phyloP scores from a whole-genome alignment of 2,888 invertebrate species.

The Melitaea athalia region DNA sequence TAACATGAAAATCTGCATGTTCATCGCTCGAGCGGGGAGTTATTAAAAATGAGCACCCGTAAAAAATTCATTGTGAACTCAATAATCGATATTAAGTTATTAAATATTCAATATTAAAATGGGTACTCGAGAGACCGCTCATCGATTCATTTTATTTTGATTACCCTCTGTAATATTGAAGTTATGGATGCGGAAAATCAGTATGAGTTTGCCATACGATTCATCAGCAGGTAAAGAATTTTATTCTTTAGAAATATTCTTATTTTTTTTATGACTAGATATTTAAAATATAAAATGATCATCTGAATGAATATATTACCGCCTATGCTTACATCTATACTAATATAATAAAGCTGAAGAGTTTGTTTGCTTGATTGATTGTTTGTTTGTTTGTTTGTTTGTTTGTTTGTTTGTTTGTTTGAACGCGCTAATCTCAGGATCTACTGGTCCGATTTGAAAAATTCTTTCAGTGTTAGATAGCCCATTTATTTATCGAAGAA shows the following conservation, averaged over 20 bases:
- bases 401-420: too few relatives aligned
- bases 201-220: slow-evolving; percentile 16
- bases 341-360: too few relatives aligned
- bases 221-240: slow-evolving; percentile 10
- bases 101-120: slow-evolving; percentile 41
- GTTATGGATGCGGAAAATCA: slow-evolving; percentile 38
- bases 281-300: too few relatives aligned
- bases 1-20: slow-evolving; percentile 37
- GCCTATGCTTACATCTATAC: too few relatives aligned
- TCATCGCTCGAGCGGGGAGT: slow-evolving; percentile 30
- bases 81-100: slow-evolving; percentile 41
- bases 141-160: slow-evolving; percentile 39
- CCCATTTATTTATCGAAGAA: too few relatives aligned
- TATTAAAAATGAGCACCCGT: slow-evolving; percentile 35
- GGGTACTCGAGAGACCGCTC: slow-evolving; percentile 35
- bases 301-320: too few relatives aligned
- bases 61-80: slow-evolving; percentile 39
- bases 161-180: slow-evolving; percentile 36
- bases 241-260: neutral
- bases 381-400: too few relatives aligned
- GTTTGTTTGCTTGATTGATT: too few relatives aligned
- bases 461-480: too few relatives aligned
- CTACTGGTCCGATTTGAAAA: too few relatives aligned
- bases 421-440: too few relatives aligned
- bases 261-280: neutral